Conservation (phyloP, 2,888 invertebrate species). For the Portevinia maculata region DNA sequence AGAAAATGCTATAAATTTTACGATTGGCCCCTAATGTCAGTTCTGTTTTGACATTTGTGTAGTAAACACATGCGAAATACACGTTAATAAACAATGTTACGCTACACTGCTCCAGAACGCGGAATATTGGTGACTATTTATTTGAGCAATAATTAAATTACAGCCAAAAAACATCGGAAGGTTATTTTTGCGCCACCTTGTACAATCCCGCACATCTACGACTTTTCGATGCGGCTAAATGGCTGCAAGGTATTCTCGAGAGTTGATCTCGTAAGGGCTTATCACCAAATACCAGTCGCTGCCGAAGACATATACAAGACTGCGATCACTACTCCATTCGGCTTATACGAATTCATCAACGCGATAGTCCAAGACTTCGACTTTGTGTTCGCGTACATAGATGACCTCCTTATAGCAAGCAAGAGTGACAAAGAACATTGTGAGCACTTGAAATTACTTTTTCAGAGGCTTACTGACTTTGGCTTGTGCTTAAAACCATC, state of each 20-base stretch:
- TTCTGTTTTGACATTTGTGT: too few relatives aligned
- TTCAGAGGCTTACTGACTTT: neutral
- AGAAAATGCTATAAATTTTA: too few relatives aligned
- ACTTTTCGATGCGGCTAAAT: conserved; percentile 13
- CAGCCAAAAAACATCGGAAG: too few relatives aligned
- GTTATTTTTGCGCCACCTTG: too few relatives aligned
- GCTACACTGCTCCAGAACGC: too few relatives aligned
- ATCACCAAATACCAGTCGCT: conserved; percentile 9
- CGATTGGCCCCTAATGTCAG: too few relatives aligned
- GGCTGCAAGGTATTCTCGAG: too few relatives aligned
- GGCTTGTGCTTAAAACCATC: neutral
- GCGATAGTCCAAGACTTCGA: neutral
- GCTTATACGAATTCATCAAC: conserved; percentile 1
- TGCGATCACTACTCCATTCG: conserved; percentile 4
- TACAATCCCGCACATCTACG: neutral
- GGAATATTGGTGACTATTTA: too few relatives aligned
- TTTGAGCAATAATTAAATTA: too few relatives aligned
- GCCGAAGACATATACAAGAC: neutral
- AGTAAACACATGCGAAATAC: too few relatives aligned
- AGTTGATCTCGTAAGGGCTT: conserved; percentile 2
- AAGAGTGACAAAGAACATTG: neutral
- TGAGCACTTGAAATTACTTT: neutral
- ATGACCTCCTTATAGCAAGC: conserved; percentile 3
- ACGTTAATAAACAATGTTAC: too few relatives aligned
- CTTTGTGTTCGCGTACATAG: neutral